Conservation (phyloP, 2,888 invertebrate species). For the Cataglyphis altisquamis region DNA sequence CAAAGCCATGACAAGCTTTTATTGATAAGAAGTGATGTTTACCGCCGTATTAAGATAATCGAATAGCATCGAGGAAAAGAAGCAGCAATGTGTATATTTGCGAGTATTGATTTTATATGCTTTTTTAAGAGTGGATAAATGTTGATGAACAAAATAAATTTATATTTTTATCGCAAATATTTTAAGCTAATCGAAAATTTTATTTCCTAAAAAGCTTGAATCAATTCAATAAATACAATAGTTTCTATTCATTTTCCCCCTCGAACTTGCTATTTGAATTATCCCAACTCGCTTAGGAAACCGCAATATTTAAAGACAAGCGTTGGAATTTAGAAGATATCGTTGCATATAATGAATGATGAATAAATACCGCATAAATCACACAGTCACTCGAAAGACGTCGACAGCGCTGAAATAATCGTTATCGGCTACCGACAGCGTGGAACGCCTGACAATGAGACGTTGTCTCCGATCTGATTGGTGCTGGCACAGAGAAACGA, state of each 20-base stretch:
- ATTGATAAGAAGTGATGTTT: too few species aligned
- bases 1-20: too few species aligned
- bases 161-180: background rate
- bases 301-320: background rate
- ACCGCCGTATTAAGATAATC: too few species aligned
- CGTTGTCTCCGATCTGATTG: constrained; percentile 52
- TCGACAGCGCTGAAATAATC: constrained; percentile 50
- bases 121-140: too few species aligned
- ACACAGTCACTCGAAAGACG: constrained; percentile 30
- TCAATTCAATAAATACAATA: background rate
- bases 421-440: constrained; percentile 52
- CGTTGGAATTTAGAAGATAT: constrained; percentile 19
- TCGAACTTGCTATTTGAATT: background rate
- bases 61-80: too few species aligned
- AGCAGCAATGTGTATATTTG: too few species aligned
- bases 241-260: background rate
- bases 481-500: constrained; percentile 41
- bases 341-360: constrained; percentile 29
- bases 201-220: background rate
- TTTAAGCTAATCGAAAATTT: background rate
- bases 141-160: background rate
- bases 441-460: constrained; percentile 39
- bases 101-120: too few species aligned
- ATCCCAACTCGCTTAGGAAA: background rate
- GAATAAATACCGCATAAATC: constrained; percentile 53